Evolutionary conservation across 2,888 invertebrate genomes (phyloP).

Genomic region (Hydraecia micacea): DNA sequence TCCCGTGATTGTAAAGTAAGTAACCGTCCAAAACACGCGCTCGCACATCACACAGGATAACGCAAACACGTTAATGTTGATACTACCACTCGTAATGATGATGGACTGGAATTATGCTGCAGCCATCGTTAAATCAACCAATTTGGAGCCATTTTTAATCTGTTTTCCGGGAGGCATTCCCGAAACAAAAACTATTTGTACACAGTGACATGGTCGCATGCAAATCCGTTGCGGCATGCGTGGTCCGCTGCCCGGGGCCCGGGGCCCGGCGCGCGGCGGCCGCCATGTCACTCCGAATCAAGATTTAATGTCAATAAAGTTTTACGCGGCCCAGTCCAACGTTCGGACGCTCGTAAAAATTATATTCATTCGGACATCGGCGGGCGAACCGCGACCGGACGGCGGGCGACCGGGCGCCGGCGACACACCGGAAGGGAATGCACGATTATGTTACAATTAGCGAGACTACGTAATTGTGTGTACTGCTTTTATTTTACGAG

Average conservation of each 20-base stretch:
- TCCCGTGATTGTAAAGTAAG: neutral
- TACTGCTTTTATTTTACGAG: conserved; percentile 37
- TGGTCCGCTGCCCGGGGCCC: conserved; percentile 10
- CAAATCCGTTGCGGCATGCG: conserved; percentile 38
- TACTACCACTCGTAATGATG: neutral
- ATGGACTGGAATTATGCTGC: conserved; percentile 5
- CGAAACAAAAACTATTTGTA: conserved; percentile 34
- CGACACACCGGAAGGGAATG: conserved; percentile 41
- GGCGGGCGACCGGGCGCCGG: conserved; percentile 14
- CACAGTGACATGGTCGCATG: conserved; percentile 35
- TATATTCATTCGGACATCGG: conserved; percentile 67
- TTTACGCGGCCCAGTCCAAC: conserved; percentile 57
- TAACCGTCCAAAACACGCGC: neutral
- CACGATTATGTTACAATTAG: conserved; percentile 48
- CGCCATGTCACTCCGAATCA: conserved; percentile 65
- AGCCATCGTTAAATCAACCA: conserved; percentile 20
- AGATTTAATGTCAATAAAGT: conserved; percentile 76
- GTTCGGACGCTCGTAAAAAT: conserved; percentile 66
- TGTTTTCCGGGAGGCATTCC: conserved; percentile 24
- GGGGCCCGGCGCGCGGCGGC: conserved; percentile 31
- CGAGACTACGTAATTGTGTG: conserved; percentile 32
- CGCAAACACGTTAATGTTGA: neutral
- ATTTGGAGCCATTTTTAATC: conserved; percentile 11
- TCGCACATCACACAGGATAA: neutral
- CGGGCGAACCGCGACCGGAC: conserved; percentile 18